These are phyloP conservation scores for Triplophysa rosa DNA, from an alignment of 2,113 vertebrate species.

Conservation along the genomic window DNA sequence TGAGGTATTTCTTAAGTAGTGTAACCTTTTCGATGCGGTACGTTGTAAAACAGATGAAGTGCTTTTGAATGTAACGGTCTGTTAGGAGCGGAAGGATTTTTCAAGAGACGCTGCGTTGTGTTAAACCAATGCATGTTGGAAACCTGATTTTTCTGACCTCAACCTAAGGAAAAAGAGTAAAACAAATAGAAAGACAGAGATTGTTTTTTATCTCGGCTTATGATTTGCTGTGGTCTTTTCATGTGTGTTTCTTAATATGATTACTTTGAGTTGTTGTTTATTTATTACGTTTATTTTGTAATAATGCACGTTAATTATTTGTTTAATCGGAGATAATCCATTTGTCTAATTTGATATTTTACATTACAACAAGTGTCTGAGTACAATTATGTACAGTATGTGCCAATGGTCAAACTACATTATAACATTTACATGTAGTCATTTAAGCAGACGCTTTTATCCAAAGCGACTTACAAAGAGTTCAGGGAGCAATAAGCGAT, in stretches of 20 bases:
- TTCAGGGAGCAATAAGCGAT: too few species aligned
- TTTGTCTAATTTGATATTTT: neutral
- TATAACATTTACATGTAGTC: too few species aligned
- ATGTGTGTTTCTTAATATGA: neutral
- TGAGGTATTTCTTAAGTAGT: slow-evolving; percentile 40
- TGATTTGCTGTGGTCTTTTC: neutral
- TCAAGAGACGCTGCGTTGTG: slow-evolving; percentile 28
- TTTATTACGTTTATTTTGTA: too few species aligned
- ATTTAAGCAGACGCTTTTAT: too few species aligned
- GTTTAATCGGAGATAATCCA: neutral
- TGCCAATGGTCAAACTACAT: too few species aligned
- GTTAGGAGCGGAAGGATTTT: slow-evolving; percentile 28
- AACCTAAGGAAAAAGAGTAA: slow-evolving; percentile 29
- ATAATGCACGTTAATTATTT: too few species aligned
- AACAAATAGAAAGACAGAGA: neutral
- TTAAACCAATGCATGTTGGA: slow-evolving; percentile 25
- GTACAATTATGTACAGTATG: neutral
- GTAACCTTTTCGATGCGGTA: neutral
- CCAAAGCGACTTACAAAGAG: too few species aligned
- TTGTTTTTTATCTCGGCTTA: slow-evolving; percentile 3
- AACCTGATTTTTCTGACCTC: slow-evolving; percentile 25
- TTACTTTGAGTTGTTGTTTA: too few species aligned
- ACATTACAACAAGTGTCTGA: neutral
- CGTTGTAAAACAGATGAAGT: slow-evolving; percentile 36
- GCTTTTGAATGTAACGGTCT: slow-evolving; percentile 33